Evolutionary conservation across 2,113 vertebrate genomes (phyloP), one percentile per base, ranked within the genome.

Genomic region (Podarcis raffonei): DNA sequence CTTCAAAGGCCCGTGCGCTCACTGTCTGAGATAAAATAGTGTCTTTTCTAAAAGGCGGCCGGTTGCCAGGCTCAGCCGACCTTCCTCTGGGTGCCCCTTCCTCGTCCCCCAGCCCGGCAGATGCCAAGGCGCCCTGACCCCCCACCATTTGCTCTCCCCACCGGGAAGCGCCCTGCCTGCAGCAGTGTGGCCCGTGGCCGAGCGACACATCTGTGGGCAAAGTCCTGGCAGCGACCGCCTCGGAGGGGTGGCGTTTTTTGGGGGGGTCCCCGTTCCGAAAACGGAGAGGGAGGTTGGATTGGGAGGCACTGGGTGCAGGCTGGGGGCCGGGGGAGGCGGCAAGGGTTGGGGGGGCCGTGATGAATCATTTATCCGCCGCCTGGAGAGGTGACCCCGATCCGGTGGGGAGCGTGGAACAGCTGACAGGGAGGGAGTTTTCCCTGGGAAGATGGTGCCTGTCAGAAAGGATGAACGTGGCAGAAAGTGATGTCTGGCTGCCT

Each of bases 391-490:
- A 72, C 82, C 66, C 68, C 27, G 7, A 53, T 71, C 39, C 27
- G 7, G 81, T 23, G 32, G 81, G 81, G 32, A 66, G n/a, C 4
- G 66, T 37, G 81, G 66, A n/a, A 18, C 65, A 83, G 81, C 81
- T 83, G 81, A 42, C 7, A 6, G 68, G 27, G 25, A 84, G 12
- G 18, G 68, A n/a, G 39, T 72, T 84, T 84, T 84, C 68, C 82
- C 82, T 53, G 66, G 82, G 82, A 84, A 84, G 82, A 72, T 72
- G 82, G 66, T 23, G 39, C 1, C 30, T 84, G 82, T 84, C 82
- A 72, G 68, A 48, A 72, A 16, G 25, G 39, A 53, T 84, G 66
- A 84, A 42, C 66, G 66, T 3, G 23, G 39, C 5, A 39, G 66
- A 84, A 42, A 39, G 4, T 84, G 82, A 84, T 53, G 68, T 39